These are phyloP conservation scores for Melanophora roralis DNA, from an alignment of 2,888 invertebrate genomes.

Conservation along the genomic window DNA sequence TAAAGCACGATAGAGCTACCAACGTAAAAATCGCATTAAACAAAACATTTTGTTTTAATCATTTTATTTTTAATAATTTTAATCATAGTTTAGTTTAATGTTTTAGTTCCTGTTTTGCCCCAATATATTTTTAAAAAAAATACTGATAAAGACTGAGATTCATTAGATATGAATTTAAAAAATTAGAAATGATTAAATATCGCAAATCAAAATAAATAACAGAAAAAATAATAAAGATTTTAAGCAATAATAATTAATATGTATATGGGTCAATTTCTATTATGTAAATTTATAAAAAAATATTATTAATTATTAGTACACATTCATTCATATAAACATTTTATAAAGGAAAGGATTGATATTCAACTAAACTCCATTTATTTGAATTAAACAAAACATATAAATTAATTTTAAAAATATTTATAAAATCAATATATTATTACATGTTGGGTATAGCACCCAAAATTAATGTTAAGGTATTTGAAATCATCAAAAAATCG, in stretches of 20 bases:
- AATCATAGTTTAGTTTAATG: background rate
- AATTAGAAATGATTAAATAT: conserved; percentile 8
- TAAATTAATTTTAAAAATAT: background rate
- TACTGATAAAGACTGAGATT: conserved; percentile 58
- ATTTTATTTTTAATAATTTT: background rate
- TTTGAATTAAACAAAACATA: conserved; percentile 29
- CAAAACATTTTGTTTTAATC: background rate
- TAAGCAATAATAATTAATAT: conserved; percentile 2
- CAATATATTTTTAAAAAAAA: background rate
- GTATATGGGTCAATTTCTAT: conserved; percentile 52
- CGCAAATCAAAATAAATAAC: background rate
- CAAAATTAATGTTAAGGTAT: background rate
- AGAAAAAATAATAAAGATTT: background rate
- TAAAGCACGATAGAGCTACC: too few species aligned
- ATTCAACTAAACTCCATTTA: too few species aligned
- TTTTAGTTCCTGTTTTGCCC: background rate
- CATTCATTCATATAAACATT: too few species aligned
- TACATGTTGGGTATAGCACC: too few species aligned
- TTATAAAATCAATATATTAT: background rate
- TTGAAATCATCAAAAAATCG: conserved; percentile 40
- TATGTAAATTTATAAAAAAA: conserved; percentile 37
- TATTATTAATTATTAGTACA: too few species aligned
- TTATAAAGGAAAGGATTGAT: too few species aligned
- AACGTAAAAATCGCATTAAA: too few species aligned
- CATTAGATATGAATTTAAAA: conserved; percentile 46